Base-by-base conservation (phyloP, 1,140 invertebrate species). In the Polypedilum pembai region DNA sequence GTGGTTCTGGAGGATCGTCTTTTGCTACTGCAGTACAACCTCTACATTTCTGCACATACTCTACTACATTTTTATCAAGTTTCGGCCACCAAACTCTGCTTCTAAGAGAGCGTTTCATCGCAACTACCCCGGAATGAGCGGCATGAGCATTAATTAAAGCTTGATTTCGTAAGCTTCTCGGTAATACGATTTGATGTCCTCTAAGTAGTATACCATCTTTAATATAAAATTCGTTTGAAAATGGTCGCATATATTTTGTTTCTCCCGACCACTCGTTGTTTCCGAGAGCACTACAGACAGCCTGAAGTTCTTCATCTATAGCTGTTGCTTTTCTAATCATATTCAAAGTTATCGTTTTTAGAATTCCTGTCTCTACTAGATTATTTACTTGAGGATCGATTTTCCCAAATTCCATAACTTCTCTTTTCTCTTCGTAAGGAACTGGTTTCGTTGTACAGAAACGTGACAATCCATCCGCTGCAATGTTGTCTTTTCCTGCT, bases 101-200 rank as follows among this genome's bases (percentile, higher is more conserved):
- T 20, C 84, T 56, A 2, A 85, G 81, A n/a, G 84, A 41, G 1
- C 77, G 74, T 77, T 87, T 87, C 83, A 86, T 87, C 8, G 78
- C 78, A 0, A 80, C 79, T 3, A 85, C 81, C 7, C 85, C 84
- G 0, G 80, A 77, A 77, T 86, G 85, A 18, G 79, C 80, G 74
- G 78, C 75, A 56, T 85, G 85, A 12, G 79, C 78, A 1, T 76
- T 75, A 1, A 74, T n/a, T 74, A 81, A 41, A 8, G 78, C 74
- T 40, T 20, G 73, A 20, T 74, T 12, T 24, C 76, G 73, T n/a
- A 81, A 73, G 18, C 8, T 76, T 15, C 12, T 17, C 7, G 76
- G 74, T 1, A 76, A 40, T 7, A 76, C 76, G 17, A 74, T 75
- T 73, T 56, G 65, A 20, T 8, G 75, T 7, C 73, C 56, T 41